Evolutionary conservation across 2,797 vertebrate genomes (phyloP).

Genomic region (Halcyon chelicuti): DNA sequence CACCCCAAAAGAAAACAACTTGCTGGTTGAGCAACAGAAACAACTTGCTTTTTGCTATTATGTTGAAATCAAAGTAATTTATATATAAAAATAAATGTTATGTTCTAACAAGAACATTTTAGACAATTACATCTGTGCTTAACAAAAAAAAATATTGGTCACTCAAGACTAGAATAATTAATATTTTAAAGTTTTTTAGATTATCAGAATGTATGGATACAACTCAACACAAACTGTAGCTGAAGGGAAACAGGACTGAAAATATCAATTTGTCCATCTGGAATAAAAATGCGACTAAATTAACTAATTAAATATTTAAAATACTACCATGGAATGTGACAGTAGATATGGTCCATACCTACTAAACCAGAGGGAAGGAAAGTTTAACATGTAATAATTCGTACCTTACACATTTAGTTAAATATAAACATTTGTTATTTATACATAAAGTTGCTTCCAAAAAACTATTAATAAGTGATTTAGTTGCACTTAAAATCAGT

Average conservation of each 20-base stretch:
- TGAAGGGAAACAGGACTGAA: constrained; percentile 77
- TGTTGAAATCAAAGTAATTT: constrained; percentile 78
- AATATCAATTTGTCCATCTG: constrained; percentile 77
- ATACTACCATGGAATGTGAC: constrained; percentile 82
- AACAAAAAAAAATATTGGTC: constrained; percentile 82
- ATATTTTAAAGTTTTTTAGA: constrained; percentile 80
- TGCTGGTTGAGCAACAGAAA: constrained; percentile 92
- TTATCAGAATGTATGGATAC: constrained; percentile 82
- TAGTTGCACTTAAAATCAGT: constrained; percentile 83
- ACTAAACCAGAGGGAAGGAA: constrained; percentile 74
- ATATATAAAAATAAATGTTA: constrained; percentile 85
- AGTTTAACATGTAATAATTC: constrained; percentile 81
- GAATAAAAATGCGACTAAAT: constrained; percentile 78
- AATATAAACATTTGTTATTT: constrained; percentile 90
- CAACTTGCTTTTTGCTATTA: constrained; percentile 75
- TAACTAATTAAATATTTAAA: constrained; percentile 81
- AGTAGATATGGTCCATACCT: constrained; percentile 77
- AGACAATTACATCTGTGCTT: constrained; percentile 84
- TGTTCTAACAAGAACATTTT: constrained; percentile 80
- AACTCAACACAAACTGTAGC: constrained; percentile 81
- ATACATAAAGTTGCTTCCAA: constrained; percentile 86
- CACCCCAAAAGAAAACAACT: constrained; percentile 87
- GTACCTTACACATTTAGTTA: constrained; percentile 87
- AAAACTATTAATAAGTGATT: constrained; percentile 86
- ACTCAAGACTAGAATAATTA: constrained; percentile 81